Evolutionary conservation across 2,113 vertebrate genomes (phyloP), one percentile per base, ranked within the genome.

Genomic region (Morphnarchus princeps): DNA sequence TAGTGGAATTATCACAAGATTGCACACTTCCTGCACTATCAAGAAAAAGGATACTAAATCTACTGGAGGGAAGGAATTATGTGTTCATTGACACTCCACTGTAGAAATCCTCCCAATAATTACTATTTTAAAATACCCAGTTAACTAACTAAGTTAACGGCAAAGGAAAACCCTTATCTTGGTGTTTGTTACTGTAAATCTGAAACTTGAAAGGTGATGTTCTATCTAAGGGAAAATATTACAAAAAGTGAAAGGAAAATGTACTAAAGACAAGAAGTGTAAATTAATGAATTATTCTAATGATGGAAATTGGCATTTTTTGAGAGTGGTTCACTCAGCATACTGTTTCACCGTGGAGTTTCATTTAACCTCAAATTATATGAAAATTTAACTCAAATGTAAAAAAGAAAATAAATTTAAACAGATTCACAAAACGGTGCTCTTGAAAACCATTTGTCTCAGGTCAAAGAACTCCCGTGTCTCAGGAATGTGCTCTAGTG

Each of bases 391-490:
- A 32, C 16, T 71, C 15, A 76, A 20, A 45, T 21, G 5, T 9
- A 19, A 45, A 22, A 4, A 71, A 34, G 24, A 57, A 28, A 55
- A n/a, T 3, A 55, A 22, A 78, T 61, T 43, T 16, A 32, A 85
- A 18, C 0, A 9, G 13, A 36, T 16, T 77, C 54, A 87, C 9
- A 38, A 40, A 84, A 18, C 4, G 19, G 8, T 13, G 3, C 1
- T 36, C 14, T 31, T 28, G 45, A 42, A 84, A 87, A 55, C 2
- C 15, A 26, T 42, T 72, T 50, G 16, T 59, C 15, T 32, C 16
- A 28, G 12, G 7, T 31, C 21, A 66, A 81, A 31, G 7, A 52
- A 10, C 7, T 24, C 13, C 0, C 0, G 0, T 8, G 6, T 43
- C 13, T 78, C 36, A 38, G 10, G 16, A 61, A 13, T 31, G 5